These are phyloP conservation scores for Coreoperca whiteheadi DNA, from an alignment of 2,113 vertebrate genomes.

Conservation along the genomic window DNA sequence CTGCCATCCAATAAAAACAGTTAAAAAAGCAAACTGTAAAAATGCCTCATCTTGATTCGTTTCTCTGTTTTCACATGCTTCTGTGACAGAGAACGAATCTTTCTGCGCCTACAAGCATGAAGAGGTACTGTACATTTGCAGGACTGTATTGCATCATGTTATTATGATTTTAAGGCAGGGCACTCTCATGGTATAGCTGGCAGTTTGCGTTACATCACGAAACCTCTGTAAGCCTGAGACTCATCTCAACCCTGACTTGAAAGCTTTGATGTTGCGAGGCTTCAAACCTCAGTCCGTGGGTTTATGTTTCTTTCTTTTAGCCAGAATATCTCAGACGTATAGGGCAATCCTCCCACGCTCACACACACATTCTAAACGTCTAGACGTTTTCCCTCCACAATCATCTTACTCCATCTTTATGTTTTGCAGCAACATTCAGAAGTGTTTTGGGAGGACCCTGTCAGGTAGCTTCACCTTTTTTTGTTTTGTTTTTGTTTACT, in stretches of 20 bases:
- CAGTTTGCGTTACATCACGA: conserved; percentile 1
- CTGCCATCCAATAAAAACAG: conserved; percentile 5
- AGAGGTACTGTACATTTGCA: background rate
- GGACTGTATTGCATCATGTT: conserved; percentile 14
- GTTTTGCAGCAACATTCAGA: background rate
- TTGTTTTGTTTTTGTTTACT: too few relatives aligned
- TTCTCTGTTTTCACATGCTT: background rate
- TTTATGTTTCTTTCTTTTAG: conserved; percentile 26
- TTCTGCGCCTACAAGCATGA: background rate
- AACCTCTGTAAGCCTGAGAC: conserved; percentile 18
- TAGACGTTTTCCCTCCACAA: conserved; percentile 27
- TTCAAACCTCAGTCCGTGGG: conserved; percentile 40
- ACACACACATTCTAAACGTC: background rate
- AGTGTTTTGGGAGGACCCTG: background rate
- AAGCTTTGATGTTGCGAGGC: conserved; percentile 44
- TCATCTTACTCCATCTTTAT: background rate
- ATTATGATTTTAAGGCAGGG: conserved; percentile 10
- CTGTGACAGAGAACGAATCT: background rate
- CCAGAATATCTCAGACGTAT: conserved; percentile 30
- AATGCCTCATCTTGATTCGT: background rate
- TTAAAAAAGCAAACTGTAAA: background rate
- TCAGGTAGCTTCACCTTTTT: background rate
- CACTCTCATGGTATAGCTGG: conserved; percentile 12
- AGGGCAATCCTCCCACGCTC: conserved; percentile 5
- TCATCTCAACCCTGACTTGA: background rate